Evolutionary conservation across 2,113 vertebrate species (phyloP).

Genomic region (Caracal caracal): DNA sequence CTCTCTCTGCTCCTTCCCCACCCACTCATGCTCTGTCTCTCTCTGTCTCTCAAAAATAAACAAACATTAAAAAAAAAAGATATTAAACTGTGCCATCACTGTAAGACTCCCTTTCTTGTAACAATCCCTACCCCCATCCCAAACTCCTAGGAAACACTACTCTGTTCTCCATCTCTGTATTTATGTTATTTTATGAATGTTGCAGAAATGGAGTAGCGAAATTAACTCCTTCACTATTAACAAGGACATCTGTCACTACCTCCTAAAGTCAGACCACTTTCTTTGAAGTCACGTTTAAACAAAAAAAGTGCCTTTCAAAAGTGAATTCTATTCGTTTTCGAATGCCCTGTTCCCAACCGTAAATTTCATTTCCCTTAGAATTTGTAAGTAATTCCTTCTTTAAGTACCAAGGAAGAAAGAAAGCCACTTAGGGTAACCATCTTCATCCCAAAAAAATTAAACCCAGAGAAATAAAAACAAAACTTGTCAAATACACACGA

Average conservation of each 20-base stretch:
- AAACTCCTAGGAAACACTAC: neutral
- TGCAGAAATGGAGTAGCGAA: neutral
- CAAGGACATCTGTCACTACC: neutral
- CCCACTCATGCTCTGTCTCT: too few species aligned
- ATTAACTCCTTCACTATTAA: neutral
- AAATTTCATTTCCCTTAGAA: neutral
- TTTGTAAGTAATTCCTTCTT: neutral
- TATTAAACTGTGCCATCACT: neutral
- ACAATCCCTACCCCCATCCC: neutral
- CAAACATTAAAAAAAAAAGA: too few species aligned
- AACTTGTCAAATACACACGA: neutral
- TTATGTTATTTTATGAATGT: neutral
- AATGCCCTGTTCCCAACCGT: neutral
- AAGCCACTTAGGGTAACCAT: neutral
- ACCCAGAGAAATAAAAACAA: constrained; percentile 17
- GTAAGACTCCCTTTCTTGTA: neutral
- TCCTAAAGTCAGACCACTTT: neutral
- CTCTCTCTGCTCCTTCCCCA: too few species aligned
- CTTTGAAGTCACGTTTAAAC: neutral
- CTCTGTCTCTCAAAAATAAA: too few species aligned
- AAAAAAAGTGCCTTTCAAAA: neutral
- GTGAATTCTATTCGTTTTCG: neutral
- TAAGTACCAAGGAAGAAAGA: neutral
- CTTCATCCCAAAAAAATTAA: neutral
- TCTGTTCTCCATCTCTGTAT: neutral